Evolutionary conservation across 2,113 vertebrate species (phyloP), one percentile per base, ranked within the genome.

Genomic region (Brienomyrus brachyistius): DNA sequence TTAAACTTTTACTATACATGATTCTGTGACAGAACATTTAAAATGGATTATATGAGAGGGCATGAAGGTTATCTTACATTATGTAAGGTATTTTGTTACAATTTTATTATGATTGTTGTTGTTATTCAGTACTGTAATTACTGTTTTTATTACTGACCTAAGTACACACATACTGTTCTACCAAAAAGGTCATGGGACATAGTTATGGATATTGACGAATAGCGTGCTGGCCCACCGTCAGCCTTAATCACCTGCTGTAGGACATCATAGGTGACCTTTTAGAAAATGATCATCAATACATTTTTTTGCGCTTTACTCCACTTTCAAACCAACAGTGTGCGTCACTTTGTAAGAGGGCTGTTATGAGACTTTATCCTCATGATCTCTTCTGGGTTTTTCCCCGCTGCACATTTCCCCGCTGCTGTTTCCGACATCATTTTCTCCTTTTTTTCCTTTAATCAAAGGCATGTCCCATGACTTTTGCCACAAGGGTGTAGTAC

Each of bases 171-270:
- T 31, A 86, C 85, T 52, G 43, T 85, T 47, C 43, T 85, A 48
- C 43, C 43, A 85, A 85, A 85, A 48, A 84, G 48, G 45, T 84
- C 82, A 84, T 84, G 82, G 82, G 82, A 84, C 82, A 84, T 45
- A 80, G 35, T 80, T 80, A 48, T 21, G 9, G 43, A 84, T 84
- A 48, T n/a, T 8, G 43, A 84, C 7, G 19, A 43, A 43, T 80
- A 82, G 82, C 7, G 4, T 13, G 40, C 40, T 84, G 45, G 45
- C 45, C 9, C 45, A 84, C 82, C 21, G 43, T 48, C 40, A 47
- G 45, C 82, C 82, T 48, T 84, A 84, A 48, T n/a, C 19, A 48
- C 45, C 82, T 47, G 43, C 43, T 48, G 82, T 23, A 48, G 40
- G 40, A 48, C 40, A 48, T 84, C 82, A 84, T 84, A 21, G 82